Percentiles rank a stretch among this genome's conserved stretches.
phyloP scores from a whole-genome alignment of 1,140 invertebrate genomes.

The Monomorium pharaonis region DNA sequence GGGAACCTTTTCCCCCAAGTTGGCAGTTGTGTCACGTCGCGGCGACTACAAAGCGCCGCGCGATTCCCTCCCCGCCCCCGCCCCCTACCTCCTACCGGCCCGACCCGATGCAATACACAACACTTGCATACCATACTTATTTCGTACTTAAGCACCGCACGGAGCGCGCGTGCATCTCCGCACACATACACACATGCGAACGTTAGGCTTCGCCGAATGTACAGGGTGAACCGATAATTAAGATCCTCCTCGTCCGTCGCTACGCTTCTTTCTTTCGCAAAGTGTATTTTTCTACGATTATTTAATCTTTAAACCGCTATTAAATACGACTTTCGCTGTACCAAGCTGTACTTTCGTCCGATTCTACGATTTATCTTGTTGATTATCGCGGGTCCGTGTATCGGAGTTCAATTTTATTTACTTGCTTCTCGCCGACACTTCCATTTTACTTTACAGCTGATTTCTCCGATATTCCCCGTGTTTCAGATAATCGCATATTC shows the following conservation, averaged over 20 bases:
- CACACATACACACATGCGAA: no score
- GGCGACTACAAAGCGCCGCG: conserved; percentile 81
- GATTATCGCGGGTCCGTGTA: background rate
- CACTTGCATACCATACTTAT: conserved; percentile 78
- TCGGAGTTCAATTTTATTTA: background rate
- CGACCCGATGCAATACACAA: conserved; percentile 70
- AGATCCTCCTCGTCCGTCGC: background rate
- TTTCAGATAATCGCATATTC: background rate
- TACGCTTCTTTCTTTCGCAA: background rate
- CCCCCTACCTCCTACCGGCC: conserved; percentile 43
- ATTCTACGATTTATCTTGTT: background rate
- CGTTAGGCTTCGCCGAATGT: conserved; percentile 9
- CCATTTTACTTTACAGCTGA: background rate
- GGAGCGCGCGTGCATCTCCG: conserved; percentile 40
- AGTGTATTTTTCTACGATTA: background rate
- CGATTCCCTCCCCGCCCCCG: conserved; percentile 56
- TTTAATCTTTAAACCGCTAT: background rate
- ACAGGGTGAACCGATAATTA: conserved; percentile 45
- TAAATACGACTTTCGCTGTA: background rate
- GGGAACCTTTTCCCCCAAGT: conserved; percentile 79
- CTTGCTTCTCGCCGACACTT: background rate
- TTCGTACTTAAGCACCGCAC: conserved; percentile 73
- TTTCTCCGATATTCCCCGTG: background rate
- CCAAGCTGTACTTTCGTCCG: background rate
- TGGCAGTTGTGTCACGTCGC: conserved; percentile 84